These are phyloP conservation scores for Leptothorax acervorum DNA, from an alignment of 2,888 invertebrate genomes.

Conservation along the genomic window DNA sequence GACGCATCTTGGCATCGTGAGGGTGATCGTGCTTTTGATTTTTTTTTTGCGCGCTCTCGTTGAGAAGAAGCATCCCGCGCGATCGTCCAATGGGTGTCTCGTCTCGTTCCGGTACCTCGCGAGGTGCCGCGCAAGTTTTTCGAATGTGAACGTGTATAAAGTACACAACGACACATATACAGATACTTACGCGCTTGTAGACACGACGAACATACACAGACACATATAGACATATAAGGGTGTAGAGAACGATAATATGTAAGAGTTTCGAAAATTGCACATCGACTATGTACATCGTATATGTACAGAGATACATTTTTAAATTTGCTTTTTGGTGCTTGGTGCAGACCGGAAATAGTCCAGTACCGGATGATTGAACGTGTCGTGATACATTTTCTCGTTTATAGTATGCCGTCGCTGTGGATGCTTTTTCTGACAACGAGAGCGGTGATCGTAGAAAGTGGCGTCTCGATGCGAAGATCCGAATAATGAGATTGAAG, in stretches of 20 bases:
- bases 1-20: slow-evolving; percentile 38
- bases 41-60: slow-evolving; percentile 36
- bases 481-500: slow-evolving; percentile 18
- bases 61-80: slow-evolving; percentile 55
- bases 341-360: slow-evolving; percentile 31
- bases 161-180: slow-evolving; percentile 27
- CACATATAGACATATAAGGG: slow-evolving; percentile 25
- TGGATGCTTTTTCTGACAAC: slow-evolving; percentile 54
- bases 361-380: slow-evolving; percentile 4
- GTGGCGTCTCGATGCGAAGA: slow-evolving; percentile 48
- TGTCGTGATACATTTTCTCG: slow-evolving; percentile 14
- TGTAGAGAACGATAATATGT: slow-evolving; percentile 17
- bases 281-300: slow-evolving; percentile 41
- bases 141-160: background rate
- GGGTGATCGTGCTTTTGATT: slow-evolving; percentile 30
- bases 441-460: slow-evolving; percentile 50
- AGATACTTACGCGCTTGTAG: slow-evolving; percentile 45
- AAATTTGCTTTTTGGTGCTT: background rate
- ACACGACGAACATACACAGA: slow-evolving; percentile 19
- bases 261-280: slow-evolving; percentile 25
- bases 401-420: slow-evolving; percentile 7
- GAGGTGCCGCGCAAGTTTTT: slow-evolving; percentile 9
- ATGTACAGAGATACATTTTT: slow-evolving; percentile 30
- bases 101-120: background rate
- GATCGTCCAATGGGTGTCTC: slow-evolving; percentile 2